Evolutionary conservation across 2,797 vertebrate genomes (phyloP).

Genomic region (Cottoperca gobio): DNA sequence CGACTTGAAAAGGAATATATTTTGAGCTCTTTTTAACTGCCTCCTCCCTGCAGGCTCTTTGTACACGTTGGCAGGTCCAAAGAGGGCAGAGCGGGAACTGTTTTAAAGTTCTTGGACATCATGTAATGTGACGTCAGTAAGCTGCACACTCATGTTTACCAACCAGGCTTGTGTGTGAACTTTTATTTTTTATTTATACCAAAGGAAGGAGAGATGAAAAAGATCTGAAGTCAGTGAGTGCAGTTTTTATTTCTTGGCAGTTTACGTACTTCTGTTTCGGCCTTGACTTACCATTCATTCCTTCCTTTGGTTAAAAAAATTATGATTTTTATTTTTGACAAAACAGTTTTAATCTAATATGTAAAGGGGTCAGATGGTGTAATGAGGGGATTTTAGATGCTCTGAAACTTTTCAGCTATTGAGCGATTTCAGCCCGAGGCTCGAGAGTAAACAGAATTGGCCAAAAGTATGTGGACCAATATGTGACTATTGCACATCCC

Average conservation of each 20-base stretch:
- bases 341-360: background rate
- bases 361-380: background rate
- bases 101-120: slow-evolving; percentile 44
- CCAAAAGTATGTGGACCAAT: background rate
- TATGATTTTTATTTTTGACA: background rate
- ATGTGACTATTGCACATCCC: background rate
- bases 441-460: background rate
- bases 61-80: slow-evolving; percentile 35
- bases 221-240: slow-evolving; percentile 14
- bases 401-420: background rate
- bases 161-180: background rate
- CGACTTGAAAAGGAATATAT: background rate
- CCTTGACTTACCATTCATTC: slow-evolving; percentile 7
- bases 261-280: slow-evolving; percentile 20
- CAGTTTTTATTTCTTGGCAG: slow-evolving; percentile 13
- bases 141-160: slow-evolving; percentile 46
- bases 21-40: background rate
- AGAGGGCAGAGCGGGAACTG: slow-evolving; percentile 16
- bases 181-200: slow-evolving; percentile 15
- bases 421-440: background rate
- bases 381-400: background rate
- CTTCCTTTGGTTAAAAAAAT: background rate
- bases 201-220: slow-evolving; percentile 36
- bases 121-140: slow-evolving; percentile 37
- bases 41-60: slow-evolving; percentile 20